These are phyloP conservation scores for Sinelater perroti DNA, from an alignment of 2,888 invertebrate genomes.

Conservation along the genomic window DNA sequence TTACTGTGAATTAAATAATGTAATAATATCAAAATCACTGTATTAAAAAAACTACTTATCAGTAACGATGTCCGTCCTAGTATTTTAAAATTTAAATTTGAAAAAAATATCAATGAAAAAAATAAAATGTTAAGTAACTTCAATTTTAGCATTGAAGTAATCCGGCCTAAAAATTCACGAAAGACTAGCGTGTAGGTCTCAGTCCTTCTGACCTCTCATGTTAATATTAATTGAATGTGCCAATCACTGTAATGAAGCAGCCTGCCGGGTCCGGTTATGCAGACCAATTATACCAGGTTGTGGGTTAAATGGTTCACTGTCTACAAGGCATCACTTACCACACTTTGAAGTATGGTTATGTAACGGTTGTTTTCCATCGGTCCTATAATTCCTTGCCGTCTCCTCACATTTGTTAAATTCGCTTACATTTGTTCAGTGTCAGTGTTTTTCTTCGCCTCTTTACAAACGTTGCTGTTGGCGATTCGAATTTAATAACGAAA, in stretches of 20 bases:
- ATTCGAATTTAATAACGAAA: constrained; percentile 19
- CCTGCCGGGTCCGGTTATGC: constrained; percentile 41
- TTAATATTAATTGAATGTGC: constrained; percentile 80
- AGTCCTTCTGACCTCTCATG: constrained; percentile 64
- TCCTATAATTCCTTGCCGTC: constrained; percentile 6
- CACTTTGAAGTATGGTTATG: constrained; percentile 32
- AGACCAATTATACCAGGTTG: constrained; percentile 46
- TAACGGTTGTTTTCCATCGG: constrained; percentile 29
- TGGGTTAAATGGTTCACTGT: constrained; percentile 48
- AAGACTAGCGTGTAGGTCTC: constrained; percentile 46
- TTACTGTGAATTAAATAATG: too few relatives aligned
- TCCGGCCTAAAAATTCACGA: constrained; percentile 9
- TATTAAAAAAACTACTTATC: too few relatives aligned
- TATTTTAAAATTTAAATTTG: too few relatives aligned
- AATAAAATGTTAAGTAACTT: too few relatives aligned
- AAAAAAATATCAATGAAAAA: too few relatives aligned
- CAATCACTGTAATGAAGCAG: constrained; percentile 78
- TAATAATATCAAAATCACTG: too few relatives aligned
- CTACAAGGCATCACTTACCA: constrained; percentile 35
- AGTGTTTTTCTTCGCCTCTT: constrained; percentile 6
- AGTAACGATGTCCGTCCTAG: too few relatives aligned
- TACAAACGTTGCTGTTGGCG: constrained; percentile 7
- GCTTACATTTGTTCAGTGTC: too few relatives aligned
- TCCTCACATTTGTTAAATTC: too few relatives aligned
- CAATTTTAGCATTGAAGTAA: constrained; percentile 10